These are phyloP conservation scores for Reticulitermes speratus DNA, from an alignment of 1,140 invertebrate species.

Conservation along the genomic window DNA sequence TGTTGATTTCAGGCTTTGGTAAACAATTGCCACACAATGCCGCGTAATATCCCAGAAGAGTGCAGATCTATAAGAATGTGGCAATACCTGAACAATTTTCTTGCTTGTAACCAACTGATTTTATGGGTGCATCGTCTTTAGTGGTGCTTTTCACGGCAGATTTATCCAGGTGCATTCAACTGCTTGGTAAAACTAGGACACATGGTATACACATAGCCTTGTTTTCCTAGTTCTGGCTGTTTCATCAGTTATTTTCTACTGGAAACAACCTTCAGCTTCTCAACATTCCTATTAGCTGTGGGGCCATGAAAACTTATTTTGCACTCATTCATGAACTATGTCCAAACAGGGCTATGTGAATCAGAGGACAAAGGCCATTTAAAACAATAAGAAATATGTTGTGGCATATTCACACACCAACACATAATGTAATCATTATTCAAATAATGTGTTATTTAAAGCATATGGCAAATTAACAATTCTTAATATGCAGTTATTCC, in stretches of 20 bases:
- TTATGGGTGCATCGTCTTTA: not conserved
- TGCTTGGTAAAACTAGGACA: not conserved
- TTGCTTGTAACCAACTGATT: not conserved
- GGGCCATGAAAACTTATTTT: not conserved
- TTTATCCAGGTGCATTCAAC: not conserved
- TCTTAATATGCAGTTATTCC: conserved; percentile 15
- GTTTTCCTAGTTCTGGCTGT: not conserved
- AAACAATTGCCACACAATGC: too few relatives aligned
- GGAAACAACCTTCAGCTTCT: not conserved
- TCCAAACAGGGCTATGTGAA: not conserved
- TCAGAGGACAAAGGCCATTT: conserved; percentile 1
- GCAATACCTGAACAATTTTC: not conserved
- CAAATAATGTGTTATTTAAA: conserved; percentile 13
- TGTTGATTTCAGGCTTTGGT: too few relatives aligned
- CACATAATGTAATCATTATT: conserved; percentile 11
- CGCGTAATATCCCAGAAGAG: too few relatives aligned
- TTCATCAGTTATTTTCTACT: not conserved
- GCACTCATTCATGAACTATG: not conserved
- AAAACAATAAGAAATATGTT: conserved; percentile 11
- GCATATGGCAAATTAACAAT: conserved; percentile 16
- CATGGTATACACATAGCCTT: not conserved
- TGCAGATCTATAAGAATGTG: not conserved
- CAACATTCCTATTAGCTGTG: not conserved
- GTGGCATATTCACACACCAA: not conserved
- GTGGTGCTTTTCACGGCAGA: not conserved